Evolutionary conservation across 2,888 invertebrate genomes (phyloP), one percentile per base, ranked within the genome.

Genomic region (Sycophila texana): DNA sequence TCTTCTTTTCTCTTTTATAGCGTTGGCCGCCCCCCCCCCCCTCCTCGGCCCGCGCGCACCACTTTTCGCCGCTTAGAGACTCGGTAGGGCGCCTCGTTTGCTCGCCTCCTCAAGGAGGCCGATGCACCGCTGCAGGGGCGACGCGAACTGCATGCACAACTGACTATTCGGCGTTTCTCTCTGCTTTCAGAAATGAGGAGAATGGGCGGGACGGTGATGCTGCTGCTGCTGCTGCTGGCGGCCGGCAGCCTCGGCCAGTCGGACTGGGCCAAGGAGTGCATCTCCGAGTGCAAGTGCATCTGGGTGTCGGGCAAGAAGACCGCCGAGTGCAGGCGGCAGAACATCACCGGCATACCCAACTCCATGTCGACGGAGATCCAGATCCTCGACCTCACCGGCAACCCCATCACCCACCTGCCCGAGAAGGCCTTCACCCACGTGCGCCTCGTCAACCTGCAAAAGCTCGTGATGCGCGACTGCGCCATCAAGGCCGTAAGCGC

Each of bases 271-370:
- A 39, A 7, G 39, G 39, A 39, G 39, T 95, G 95, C 89, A 93
- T 94, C 13, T 88, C 92, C 82, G 92, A 92, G 77, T 97, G 97
- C 91, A 94, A 94, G 86, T 97, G 97, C 89, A 94, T 95, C 83
- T 97, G 97, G 97, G 94, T 94, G 47, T 94, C 94, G 80, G 97
- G 97, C 7, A 96, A 95, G 89, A 96, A 95, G 88, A 94, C 94
- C 26, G 97, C 96, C 1, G 95, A 96, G 84, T 98, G 98, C 89
- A 93, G 93, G 53, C 92, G 92, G 75, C 92, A 93, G 57, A 92
- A 92, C n/a, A 92, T 96, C 51, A 92, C 92, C 66, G 91, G 93
- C 49, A 94, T 98, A 83, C 97, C 97, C 0, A 92, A 91, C 81
- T 93, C 93, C 73, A 91, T 97, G 53, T 96, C 95, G 87, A 91